Base-by-base conservation (phyloP, 2,797 vertebrate species). In the Bryconaethiops microstoma region DNA sequence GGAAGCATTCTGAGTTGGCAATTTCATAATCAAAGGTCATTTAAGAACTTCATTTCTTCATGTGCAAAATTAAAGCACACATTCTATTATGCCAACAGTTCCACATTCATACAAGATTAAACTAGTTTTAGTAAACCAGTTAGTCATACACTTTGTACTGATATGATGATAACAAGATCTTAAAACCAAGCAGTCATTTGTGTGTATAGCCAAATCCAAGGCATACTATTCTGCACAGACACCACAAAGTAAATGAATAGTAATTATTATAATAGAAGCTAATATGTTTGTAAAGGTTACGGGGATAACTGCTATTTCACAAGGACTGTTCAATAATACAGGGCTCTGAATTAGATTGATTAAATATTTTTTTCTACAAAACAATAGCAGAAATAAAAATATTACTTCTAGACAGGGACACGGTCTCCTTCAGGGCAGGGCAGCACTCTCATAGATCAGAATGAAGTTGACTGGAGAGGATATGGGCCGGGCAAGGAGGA, bases 401-500 rank as follows among this genome's bases (percentile, higher is more conserved):
- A n/a, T 48, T 40, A 8, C 17, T 21, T 21, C 13, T 62, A 23
- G 12, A 70, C 25, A 17, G 50, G 25, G 3, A 16, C 69, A 57
- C 2, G 2, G 14, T 67, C 57, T 82, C 40, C 21, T 79, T 80
- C 45, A 70, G 68, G 62, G 52, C 48, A 48, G 45, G 23, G 25
- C 60, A 54, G 35, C 52, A 21, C 40, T 74, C 52, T 35, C 72
- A 87, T 82, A 67, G 64, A 79, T 85, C 83, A 85, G 42, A 19
- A 68, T 23, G 67, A 40, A 65, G 21, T 54, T 77, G 74, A 77
- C 69, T 75, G 76, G 59, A 81, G 63, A 79, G 69, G 70, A 82
- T 77, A 75, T n/a, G 21, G 52, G 59, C 25, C 77, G 82, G 81
- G 79, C 77, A 81, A 78, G 80, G 82, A 54, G 17, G 25, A 76